Evolutionary conservation across 2,113 vertebrate genomes (phyloP).

Genomic region (Vidua macroura): DNA sequence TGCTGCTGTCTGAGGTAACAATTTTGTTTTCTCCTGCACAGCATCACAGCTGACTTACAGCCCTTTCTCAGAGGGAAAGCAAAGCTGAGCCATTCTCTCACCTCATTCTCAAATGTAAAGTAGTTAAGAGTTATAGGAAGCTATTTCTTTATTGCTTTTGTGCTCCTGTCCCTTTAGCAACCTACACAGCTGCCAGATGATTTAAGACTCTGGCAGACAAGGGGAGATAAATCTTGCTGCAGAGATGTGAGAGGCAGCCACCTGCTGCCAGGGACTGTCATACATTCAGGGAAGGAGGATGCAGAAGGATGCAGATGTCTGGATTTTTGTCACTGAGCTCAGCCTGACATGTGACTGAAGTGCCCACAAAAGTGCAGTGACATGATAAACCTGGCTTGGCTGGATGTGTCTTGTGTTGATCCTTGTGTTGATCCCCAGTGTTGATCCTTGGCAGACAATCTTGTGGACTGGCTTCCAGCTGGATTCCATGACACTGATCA

Average conservation of each 20-base stretch:
- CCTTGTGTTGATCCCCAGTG: background rate
- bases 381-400: background rate
- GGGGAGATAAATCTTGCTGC: background rate
- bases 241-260: background rate
- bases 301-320: background rate
- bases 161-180: conserved; percentile 2
- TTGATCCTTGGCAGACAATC: background rate
- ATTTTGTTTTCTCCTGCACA: conserved; percentile 12
- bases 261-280: background rate
- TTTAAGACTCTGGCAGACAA: background rate
- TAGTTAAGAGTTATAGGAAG: background rate
- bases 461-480: background rate
- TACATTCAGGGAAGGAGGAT: background rate
- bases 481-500: background rate
- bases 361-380: background rate
- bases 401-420: background rate
- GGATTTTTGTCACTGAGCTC: background rate
- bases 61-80: background rate
- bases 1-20: conserved; percentile 6
- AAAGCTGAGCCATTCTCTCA: background rate
- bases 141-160: conserved; percentile 17
- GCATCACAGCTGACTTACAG: background rate
- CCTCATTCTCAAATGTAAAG: background rate
- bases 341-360: background rate
- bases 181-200: background rate